A percentile compares a stretch with the other conserved stretches of the same genome.
Evolutionary conservation across 2,888 invertebrate genomes (phyloP).

Genomic region (Leuctra nigra): DNA sequence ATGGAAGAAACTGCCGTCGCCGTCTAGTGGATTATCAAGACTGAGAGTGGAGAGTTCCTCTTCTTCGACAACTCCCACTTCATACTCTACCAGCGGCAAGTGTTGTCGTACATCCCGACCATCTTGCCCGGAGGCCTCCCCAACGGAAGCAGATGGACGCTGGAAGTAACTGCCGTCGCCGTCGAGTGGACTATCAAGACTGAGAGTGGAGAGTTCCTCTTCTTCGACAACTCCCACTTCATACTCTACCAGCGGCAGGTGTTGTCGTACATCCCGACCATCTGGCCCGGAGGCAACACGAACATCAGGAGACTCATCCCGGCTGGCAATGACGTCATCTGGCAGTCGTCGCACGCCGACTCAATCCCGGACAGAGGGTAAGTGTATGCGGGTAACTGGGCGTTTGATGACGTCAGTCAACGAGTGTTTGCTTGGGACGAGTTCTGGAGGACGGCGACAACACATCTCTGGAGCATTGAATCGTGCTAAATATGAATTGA

Average conservation of each 20-base stretch:
- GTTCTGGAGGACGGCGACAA: too few species aligned
- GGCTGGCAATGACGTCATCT: conserved; percentile 1
- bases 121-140: background rate
- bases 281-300: background rate
- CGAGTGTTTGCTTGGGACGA: background rate
- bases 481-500: too few species aligned
- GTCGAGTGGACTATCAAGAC: background rate
- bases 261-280: background rate
- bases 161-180: background rate
- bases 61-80: background rate
- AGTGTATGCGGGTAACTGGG: background rate
- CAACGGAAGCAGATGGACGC: conserved; percentile 2
- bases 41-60: background rate
- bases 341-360: background rate
- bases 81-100: background rate
- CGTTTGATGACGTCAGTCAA: background rate
- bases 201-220: background rate
- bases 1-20: too few species aligned
- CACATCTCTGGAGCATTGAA: too few species aligned
- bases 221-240: background rate
- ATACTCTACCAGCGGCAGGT: background rate
- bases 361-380: background rate
- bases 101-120: background rate
- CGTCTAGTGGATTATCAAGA: background rate
- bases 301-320: background rate